phyloP scores from a whole-genome alignment of 2,797 vertebrate genomes.

The Notoglanidium macrostoma region DNA sequence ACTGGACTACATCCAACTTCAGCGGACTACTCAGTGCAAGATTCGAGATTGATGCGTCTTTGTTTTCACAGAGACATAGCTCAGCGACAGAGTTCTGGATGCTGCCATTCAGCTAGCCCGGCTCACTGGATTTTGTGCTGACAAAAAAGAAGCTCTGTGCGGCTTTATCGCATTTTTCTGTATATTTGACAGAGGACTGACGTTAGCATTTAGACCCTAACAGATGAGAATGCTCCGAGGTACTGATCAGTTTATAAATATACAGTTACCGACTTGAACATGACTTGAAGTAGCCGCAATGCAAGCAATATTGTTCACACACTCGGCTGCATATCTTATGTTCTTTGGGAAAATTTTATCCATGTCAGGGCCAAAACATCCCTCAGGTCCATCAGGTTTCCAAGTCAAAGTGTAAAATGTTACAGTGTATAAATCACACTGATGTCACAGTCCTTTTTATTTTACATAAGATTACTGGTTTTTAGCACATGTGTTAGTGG shows the following conservation, averaged over 20 bases:
- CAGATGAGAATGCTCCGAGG: not conserved
- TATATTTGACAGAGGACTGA: not conserved
- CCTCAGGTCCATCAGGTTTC: not conserved
- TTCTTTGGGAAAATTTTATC: not conserved
- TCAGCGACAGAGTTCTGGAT: too few relatives aligned
- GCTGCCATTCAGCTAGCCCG: too few relatives aligned
- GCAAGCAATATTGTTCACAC: not conserved
- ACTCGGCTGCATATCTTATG: not conserved
- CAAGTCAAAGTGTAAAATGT: not conserved
- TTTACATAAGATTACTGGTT: too few relatives aligned
- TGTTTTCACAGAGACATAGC: too few relatives aligned
- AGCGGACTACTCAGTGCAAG: too few relatives aligned
- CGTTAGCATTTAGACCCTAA: not conserved
- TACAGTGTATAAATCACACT: not conserved
- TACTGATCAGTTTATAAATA: not conserved
- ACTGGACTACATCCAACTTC: too few relatives aligned
- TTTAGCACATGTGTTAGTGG: too few relatives aligned
- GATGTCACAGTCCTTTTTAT: too few relatives aligned
- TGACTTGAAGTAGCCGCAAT: not conserved
- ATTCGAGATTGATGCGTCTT: too few relatives aligned
- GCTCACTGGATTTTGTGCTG: too few relatives aligned
- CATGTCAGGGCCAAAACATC: too few relatives aligned
- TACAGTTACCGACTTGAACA: not conserved
- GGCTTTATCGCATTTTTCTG: not conserved
- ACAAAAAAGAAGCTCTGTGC: too few relatives aligned